phyloP scores from a whole-genome alignment of 35 echinoderm and acorn worm genomes.

The Ophioderma brevispina region DNA sequence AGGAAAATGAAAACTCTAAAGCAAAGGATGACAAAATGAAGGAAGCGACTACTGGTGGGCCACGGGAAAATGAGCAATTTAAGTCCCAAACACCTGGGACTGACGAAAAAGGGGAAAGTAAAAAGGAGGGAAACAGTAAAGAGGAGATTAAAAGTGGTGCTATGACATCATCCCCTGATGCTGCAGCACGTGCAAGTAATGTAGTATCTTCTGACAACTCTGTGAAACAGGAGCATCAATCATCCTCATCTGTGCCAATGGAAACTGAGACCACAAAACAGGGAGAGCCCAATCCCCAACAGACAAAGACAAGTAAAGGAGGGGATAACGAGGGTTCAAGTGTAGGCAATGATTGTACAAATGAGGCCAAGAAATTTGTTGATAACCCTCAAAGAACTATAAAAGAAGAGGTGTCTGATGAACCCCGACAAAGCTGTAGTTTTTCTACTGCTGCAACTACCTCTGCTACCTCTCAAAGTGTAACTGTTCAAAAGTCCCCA shows the following conservation, averaged over 20 bases:
- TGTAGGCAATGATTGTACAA: neutral
- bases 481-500: too few relatives aligned
- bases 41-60: neutral
- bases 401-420: neutral
- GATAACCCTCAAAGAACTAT: neutral
- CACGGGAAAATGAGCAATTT: neutral
- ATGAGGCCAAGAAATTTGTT: neutral
- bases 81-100: neutral
- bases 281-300: neutral
- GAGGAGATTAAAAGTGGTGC: neutral
- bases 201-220: neutral
- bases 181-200: neutral
- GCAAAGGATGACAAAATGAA: conserved; percentile 31
- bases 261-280: neutral
- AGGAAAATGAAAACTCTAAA: neutral
- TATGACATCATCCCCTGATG: neutral
- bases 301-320: neutral
- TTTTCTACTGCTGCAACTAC: neutral
- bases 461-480: neutral
- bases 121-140: neutral
- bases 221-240: conserved; percentile 2
- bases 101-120: neutral
- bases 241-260: neutral
- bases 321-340: neutral
- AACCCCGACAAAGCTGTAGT: neutral